Evolutionary conservation across 2,113 vertebrate genomes (phyloP).

Genomic region (Myiozetetes cayanensis): DNA sequence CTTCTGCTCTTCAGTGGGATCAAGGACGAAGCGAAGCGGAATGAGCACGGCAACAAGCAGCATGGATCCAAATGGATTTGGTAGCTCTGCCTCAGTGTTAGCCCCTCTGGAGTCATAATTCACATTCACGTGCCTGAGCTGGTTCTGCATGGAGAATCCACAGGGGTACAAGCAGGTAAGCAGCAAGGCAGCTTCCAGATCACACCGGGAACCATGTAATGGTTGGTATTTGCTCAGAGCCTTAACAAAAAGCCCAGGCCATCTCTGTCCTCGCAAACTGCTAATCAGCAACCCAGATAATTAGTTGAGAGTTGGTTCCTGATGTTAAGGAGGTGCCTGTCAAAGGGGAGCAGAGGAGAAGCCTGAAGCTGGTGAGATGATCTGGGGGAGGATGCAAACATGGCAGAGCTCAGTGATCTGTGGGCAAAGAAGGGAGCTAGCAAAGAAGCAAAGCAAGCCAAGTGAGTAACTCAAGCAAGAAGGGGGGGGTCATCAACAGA

Average conservation of each 20-base stretch:
- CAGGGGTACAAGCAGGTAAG: not conserved
- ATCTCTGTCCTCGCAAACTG: not conserved
- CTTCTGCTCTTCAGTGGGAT: not conserved
- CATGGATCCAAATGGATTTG: not conserved
- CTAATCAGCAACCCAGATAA: constrained; percentile 42
- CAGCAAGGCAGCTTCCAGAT: not conserved
- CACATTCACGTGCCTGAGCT: not conserved
- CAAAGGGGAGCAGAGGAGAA: not conserved
- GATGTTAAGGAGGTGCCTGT: not conserved
- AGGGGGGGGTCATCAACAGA: not conserved
- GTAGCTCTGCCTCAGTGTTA: not conserved
- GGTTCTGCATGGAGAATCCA: not conserved
- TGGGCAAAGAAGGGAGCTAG: not conserved
- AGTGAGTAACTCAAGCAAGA: not conserved
- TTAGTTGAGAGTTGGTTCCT: not conserved
- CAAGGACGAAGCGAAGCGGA: not conserved
- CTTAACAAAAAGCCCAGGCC: not conserved
- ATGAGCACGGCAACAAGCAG: not conserved
- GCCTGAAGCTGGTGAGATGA: not conserved
- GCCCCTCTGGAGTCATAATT: not conserved
- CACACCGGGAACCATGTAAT: not conserved
- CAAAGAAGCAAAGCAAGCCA: not conserved
- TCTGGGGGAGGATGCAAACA: not conserved
- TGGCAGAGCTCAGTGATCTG: fast-evolving
- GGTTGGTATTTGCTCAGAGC: not conserved